Base-by-base conservation (phyloP, 2,888 invertebrate species). In the Himalopsyche kuldschensis region DNA sequence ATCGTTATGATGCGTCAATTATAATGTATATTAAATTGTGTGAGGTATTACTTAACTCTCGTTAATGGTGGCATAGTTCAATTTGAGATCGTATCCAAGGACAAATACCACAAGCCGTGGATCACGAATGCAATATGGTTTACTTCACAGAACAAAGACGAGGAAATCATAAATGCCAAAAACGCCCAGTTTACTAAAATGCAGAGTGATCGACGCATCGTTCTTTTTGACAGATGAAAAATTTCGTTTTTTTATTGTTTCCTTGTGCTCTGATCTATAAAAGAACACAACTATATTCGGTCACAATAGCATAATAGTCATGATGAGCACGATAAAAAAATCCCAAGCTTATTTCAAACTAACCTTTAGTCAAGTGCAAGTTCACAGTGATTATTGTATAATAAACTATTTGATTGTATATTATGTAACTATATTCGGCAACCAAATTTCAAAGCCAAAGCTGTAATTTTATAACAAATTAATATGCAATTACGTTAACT, bases 101-200 rank as follows among this genome's bases (percentile, higher is more conserved):
- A 46, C 82, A 30, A 63, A 15, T 11, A 6, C 46, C 17, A 75
- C 63, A 79, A 48, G 63, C 82, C 69, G 41, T 24, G 69, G 75
- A 47, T 41, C 69, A 47, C 78, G 82, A 79, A 27, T 79, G 79
- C 75, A 79, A 82, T 79, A 75, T 75, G 79, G 48, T 79, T 82
- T 78, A 32, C 30, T 82, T 76, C 20, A 35, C 46, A 17, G 79
- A 82, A 82, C 82, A 82, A 82, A 82, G 82, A 82, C 47, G 79
- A 82, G 79, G 79, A 82, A 79, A 79, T 35, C 79, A 24, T 48
- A 79, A 79, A 79, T 82, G 75, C 76, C 79, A 82, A 46, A 27
- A 47, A 75, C 82, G 79, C 82, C 82, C 79, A 55, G 55, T 20
- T 55, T 24, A 55, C 20, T 24, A 20, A 5, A 55, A 55, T 55